Base-by-base conservation (phyloP, 2,888 invertebrate species). In the Shargacucullia verbasci region DNA sequence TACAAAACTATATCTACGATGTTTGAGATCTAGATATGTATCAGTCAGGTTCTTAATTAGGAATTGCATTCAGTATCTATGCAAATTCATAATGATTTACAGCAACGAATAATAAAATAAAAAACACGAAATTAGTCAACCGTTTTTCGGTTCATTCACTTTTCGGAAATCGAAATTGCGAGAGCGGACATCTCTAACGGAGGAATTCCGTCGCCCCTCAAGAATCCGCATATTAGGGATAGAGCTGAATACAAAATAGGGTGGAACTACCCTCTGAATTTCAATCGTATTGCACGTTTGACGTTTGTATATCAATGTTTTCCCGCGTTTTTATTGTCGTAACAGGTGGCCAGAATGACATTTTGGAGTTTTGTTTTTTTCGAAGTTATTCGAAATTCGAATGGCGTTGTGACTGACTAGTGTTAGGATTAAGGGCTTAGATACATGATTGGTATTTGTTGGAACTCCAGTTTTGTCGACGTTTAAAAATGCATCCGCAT, bases 231-330 rank as follows among this genome's bases (percentile, higher is more conserved):
- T 77, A 77, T 76, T 72, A 70, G 57, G 54, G 20, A 41, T 66
- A 67, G 59, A 64, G 54, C 62, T 70, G 77, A 77, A 77, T 77
- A 76, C 63, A 65, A 69, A 77, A 59, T 61, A 65, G 66, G 70
- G 49, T 47, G 58, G 56, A 40, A 59, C 60, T 64, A 70, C 62
- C 69, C 62, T 64, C 74, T 76, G 76, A 66, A 78, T 75, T 73
- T 71, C 69, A 77, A 78, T 69, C 61, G 63, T 67, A 70, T 59
- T 72, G 68, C 62, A 61, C 75, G 80, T 68, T 77, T 80, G 80
- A 78, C 80, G 76, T 76, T 81, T 73, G 73, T 77, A 62, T 75
- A 73, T 64, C 63, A 64, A 76, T 76, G 76, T 76, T 76, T 69
- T 75, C 47, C 67, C 67, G 72, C 66, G 47, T 38, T 75, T 76